phyloP scores from a whole-genome alignment of 2,797 vertebrate species.

The Pampus argenteus region DNA sequence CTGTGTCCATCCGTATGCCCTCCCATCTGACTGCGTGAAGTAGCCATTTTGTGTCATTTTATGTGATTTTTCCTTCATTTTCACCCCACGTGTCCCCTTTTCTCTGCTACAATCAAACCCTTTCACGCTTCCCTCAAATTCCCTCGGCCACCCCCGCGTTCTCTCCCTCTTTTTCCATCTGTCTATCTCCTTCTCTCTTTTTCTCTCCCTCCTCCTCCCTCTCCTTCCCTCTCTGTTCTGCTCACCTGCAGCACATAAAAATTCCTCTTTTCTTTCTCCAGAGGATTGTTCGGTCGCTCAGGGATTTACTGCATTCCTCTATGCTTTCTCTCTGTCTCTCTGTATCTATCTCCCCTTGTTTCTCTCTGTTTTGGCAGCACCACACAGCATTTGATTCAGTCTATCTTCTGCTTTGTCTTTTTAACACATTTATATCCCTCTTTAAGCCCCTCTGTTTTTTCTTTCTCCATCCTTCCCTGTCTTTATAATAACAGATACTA shows the following conservation, averaged over 20 bases:
- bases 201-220: conserved; percentile 51
- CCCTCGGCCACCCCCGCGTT: conserved; percentile 76
- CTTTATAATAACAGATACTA: conserved; percentile 55
- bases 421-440: conserved; percentile 76
- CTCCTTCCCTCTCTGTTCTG: conserved; percentile 75
- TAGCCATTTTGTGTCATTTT: conserved; percentile 65
- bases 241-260: conserved; percentile 92
- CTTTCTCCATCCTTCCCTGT: conserved; percentile 61
- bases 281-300: conserved; percentile 82
- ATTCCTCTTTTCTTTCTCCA: conserved; percentile 88
- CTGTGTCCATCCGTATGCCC: conserved; percentile 45
- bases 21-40: conserved; percentile 24
- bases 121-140: conserved; percentile 78
- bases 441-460: conserved; percentile 58
- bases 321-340: conserved; percentile 74
- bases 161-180: conserved; percentile 77
- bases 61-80: conserved; percentile 69
- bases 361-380: conserved; percentile 69
- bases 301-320: conserved; percentile 88
- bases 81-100: conserved; percentile 65
- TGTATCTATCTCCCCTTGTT: conserved; percentile 68
- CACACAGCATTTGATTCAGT: conserved; percentile 64
- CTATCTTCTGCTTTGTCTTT: conserved; percentile 73
- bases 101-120: conserved; percentile 75
- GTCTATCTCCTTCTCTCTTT: conserved; percentile 63